Conservation (phyloP, 2,797 vertebrate genomes). For the Artibeus jamaicensis region DNA sequence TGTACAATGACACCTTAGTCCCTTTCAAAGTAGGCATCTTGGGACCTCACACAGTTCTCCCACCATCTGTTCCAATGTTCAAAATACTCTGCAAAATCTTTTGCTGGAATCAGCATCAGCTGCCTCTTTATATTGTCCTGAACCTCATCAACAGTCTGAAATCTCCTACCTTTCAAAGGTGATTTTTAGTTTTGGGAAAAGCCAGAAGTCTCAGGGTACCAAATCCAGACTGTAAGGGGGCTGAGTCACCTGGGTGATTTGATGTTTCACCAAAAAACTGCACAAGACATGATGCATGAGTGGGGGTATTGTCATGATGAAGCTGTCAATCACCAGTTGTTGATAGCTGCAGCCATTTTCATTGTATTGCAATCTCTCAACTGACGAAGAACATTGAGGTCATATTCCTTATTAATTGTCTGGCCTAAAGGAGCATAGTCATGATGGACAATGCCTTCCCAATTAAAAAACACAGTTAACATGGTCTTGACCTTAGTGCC, state of each 20-base stretch:
- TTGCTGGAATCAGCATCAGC: not conserved
- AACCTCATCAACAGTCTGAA: not conserved
- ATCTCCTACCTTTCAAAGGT: not conserved
- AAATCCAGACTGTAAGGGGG: not conserved
- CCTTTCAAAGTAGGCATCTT: not conserved
- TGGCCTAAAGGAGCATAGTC: not conserved
- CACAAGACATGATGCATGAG: not conserved
- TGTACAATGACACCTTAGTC: not conserved
- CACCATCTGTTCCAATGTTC: not conserved
- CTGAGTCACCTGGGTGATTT: not conserved
- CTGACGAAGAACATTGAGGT: not conserved
- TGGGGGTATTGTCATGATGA: not conserved
- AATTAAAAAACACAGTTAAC: no score
- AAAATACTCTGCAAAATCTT: not conserved
- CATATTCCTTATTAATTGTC: not conserved
- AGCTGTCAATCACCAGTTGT: not conserved
- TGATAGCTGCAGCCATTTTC: not conserved
- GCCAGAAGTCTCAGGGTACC: not conserved
- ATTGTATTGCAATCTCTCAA: not conserved
- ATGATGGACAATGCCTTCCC: not conserved
- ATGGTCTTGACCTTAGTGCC: no score
- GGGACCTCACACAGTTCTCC: not conserved
- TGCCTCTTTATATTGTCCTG: not conserved
- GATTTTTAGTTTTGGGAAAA: not conserved
- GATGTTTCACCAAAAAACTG: not conserved